These are phyloP conservation scores for Pachyramphus minor DNA, from an alignment of 2,113 vertebrate genomes.

Conservation along the genomic window DNA sequence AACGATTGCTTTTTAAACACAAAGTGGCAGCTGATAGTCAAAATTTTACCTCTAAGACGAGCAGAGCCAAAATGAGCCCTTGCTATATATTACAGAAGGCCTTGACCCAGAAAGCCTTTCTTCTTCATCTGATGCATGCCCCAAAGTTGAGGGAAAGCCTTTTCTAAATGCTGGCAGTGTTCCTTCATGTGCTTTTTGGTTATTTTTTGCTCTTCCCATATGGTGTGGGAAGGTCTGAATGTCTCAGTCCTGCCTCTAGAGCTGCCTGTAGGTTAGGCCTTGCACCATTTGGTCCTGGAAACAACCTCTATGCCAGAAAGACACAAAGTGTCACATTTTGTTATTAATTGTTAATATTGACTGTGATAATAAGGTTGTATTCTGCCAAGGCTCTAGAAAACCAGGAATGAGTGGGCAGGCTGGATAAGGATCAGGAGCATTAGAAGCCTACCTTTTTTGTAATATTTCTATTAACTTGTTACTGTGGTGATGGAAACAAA, in stretches of 20 bases:
- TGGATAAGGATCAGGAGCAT: background rate
- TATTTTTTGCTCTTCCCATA: background rate
- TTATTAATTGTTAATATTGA: background rate
- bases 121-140: background rate
- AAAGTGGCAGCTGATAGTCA: background rate
- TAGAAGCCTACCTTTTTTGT: background rate
- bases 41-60: background rate
- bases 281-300: background rate
- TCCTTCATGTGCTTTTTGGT: background rate
- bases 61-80: background rate
- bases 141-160: background rate
- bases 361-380: background rate
- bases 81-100: background rate
- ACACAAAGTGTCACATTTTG: background rate
- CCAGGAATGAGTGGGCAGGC: background rate
- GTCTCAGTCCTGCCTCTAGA: background rate
- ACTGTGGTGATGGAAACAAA: background rate
- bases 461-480: background rate
- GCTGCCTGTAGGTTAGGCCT: background rate
- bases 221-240: background rate
- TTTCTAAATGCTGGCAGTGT: background rate
- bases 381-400: background rate
- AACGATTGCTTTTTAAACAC: background rate
- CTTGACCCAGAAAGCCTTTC: background rate
- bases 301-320: background rate